Conservation (phyloP, 2,888 invertebrate genomes). For the Parnassius mnemosyne region DNA sequence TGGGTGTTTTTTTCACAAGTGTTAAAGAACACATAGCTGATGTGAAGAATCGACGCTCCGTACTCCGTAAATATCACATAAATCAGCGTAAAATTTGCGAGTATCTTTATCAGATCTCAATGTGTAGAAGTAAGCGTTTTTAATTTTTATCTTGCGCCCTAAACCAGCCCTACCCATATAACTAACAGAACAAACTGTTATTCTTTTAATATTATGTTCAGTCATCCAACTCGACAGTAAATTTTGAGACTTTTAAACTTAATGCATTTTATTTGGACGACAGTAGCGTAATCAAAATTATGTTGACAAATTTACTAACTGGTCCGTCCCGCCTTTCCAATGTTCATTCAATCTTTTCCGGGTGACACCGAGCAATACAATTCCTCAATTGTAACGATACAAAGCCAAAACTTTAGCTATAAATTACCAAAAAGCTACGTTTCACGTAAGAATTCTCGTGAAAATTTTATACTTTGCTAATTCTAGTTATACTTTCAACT, state of each 20-base stretch:
- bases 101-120: too few relatives aligned
- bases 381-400: constrained; percentile 55
- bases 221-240: not conserved
- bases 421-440: constrained; percentile 29
- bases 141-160: too few relatives aligned
- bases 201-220: too few relatives aligned
- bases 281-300: constrained; percentile 51
- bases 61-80: too few relatives aligned
- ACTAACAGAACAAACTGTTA: too few relatives aligned
- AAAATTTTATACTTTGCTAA: not conserved
- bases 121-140: too few relatives aligned
- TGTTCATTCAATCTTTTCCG: constrained; percentile 64
- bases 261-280: constrained; percentile 64
- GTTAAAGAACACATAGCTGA: too few relatives aligned
- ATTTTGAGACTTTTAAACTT: constrained; percentile 52
- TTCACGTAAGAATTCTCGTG: not conserved
- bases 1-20: too few relatives aligned
- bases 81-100: too few relatives aligned
- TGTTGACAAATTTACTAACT: constrained; percentile 73
- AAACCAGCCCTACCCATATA: too few relatives aligned
- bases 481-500: too few relatives aligned
- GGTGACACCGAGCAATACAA: constrained; percentile 53
- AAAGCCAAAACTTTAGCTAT: constrained; percentile 37
- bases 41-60: too few relatives aligned
- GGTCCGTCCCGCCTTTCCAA: constrained; percentile 65